Base-by-base conservation (phyloP, 2,888 invertebrate genomes). In the Cylloceria caligata region DNA sequence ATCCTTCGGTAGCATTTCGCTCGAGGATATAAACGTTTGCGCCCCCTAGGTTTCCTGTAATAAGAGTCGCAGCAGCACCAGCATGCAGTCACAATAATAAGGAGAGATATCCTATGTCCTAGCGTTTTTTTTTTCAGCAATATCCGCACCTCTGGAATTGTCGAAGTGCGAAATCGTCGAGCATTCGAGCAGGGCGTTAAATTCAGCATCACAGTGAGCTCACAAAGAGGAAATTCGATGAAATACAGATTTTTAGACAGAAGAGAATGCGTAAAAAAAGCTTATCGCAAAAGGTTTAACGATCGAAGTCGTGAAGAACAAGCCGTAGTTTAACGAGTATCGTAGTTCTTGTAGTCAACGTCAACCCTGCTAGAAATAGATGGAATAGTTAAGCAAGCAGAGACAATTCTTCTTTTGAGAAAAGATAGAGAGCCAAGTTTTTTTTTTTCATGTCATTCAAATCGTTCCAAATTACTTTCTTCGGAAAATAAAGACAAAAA, bases 261-360 rank as follows among this genome's bases (percentile, higher is more conserved):
- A 9, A n/a, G 30, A n/a, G 9, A 11, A 65, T 5, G 16, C 45
- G 27, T 1, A 60, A 16, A 3, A 9, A n/a, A 30, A 5, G 16
- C 9, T 13, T n/a, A n/a, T n/a, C n/a, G n/a, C n/a, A n/a, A n/a
- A n/a, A 47, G 9, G 11, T 47, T 47, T 9, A 65, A 47, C 30
- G 2, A 45, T 47, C 27, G 16, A 30, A 19, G 19, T 16, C 16
- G 30, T 47, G 65, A 65, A 65, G 27, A 65, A 65, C 47, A 47
- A 47, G 16, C n/a, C n/a, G 11, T 47, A 65, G 45, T 65, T 65
- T 47, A 65, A 65, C 65, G 45, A 65, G 65, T 65, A 47, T 47
- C 47, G 47, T 24, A 62, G n/a, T n/a, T n/a, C n/a, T n/a, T n/a
- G n/a, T 16, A 45, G 11, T 65, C 47, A 21, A 21, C 3, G 52